Base-by-base conservation (phyloP, 2,888 invertebrate genomes). In the Caenorhabditis sp. region DNA sequence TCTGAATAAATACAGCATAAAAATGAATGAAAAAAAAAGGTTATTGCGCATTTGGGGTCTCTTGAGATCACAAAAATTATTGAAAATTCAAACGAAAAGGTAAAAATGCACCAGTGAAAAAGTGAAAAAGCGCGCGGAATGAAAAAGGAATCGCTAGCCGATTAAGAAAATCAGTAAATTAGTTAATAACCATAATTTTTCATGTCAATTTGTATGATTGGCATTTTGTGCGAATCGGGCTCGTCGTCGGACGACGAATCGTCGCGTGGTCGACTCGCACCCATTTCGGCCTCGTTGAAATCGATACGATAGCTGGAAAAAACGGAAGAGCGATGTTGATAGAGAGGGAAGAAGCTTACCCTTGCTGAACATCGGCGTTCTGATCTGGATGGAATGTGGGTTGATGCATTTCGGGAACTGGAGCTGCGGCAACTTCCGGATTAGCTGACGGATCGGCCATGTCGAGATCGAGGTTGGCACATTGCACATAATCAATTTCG, bases 401-500 rank as follows among this genome's bases (percentile, higher is more conserved):
- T 55, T 81, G 77, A 65, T 82, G 83, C 27, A 81, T 59, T 1
- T 77, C 78, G 17, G 83, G 81, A 21, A 81, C 69, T 36, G 69
- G 75, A 54, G 66, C 76, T 36, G 78, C 66, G 0, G 77, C 69
- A 1, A 66, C 78, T 64, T 85, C 85, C 0, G 83, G 79, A 43
- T 81, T 79, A 1, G 72, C 73, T 1, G 76, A 72, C 5, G 77
- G 78, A 61, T 77, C 77, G 10, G 76, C 69, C 59, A 79, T 75
- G 63, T 84, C 84, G 21, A 83, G 68, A 49, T 88, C 88, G 58
- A 88, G 76, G 53, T 86, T 82, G 14, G 81, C 76, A 36, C 83
- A 84, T 70, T 88, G 88, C 1, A 88, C 81, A 62, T 88, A 88
- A 69, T 88, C 88, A 59, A 88, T 84, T 76, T 86, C 88, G 14